Evolutionary conservation across 2,113 vertebrate species (phyloP).

Genomic region (Alethe castanea): DNA sequence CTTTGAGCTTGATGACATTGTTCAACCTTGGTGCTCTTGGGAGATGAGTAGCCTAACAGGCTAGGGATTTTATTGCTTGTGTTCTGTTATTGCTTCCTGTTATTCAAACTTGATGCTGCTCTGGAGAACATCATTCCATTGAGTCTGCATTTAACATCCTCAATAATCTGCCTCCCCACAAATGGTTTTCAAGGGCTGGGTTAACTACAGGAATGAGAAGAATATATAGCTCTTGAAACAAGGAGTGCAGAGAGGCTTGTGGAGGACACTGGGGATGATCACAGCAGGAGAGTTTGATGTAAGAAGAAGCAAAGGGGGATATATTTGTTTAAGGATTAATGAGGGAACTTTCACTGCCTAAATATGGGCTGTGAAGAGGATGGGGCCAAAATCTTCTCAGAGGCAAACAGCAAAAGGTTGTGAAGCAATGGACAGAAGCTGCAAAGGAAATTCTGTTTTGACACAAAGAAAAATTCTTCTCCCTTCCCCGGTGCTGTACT

Average conservation of each 20-base stretch:
- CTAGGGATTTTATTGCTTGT: background rate
- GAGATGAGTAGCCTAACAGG: background rate
- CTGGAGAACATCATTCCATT: background rate
- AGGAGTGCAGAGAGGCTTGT: background rate
- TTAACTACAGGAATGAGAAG: background rate
- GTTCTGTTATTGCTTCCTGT: background rate
- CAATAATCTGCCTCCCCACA: background rate
- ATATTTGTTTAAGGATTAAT: background rate
- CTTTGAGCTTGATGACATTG: background rate
- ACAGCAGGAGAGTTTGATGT: background rate
- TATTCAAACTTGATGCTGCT: background rate
- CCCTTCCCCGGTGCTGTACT: background rate
- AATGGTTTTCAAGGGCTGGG: background rate
- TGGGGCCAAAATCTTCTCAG: background rate
- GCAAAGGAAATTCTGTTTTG: background rate
- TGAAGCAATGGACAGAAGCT: background rate
- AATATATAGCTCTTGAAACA: background rate
- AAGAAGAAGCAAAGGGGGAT: background rate
- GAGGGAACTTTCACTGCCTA: background rate
- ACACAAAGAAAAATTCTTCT: background rate
- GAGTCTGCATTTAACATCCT: background rate
- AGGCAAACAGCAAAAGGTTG: background rate
- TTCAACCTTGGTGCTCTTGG: background rate
- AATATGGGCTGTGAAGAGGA: background rate
- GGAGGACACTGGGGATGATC: background rate